Percentiles rank a stretch among this genome's conserved stretches.
Evolutionary conservation across 2,888 invertebrate genomes (phyloP).

Genomic region (Agrilus mali): DNA sequence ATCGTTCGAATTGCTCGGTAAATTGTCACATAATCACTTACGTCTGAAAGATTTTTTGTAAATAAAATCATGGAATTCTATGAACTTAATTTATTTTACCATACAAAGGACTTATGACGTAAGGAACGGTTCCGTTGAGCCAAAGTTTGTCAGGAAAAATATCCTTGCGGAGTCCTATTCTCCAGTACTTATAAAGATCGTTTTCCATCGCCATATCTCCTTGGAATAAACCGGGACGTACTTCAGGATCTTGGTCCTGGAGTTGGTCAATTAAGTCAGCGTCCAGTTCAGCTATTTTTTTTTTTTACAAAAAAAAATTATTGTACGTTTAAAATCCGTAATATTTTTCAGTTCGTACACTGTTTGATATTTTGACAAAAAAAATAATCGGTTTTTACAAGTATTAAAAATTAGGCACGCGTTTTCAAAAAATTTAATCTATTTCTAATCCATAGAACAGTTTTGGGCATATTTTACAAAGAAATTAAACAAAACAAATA

Average conservation of each 20-base stretch:
- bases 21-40: slow-evolving; percentile 44
- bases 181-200: slow-evolving; percentile 44
- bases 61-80: no score
- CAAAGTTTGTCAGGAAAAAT: slow-evolving; percentile 52
- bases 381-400: no score
- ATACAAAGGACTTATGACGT: slow-evolving; percentile 49
- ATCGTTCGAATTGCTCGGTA: slow-evolving; percentile 46
- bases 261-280: slow-evolving; percentile 3
- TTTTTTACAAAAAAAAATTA: not conserved
- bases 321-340: no score
- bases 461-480: no score
- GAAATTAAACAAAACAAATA: no score
- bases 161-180: slow-evolving; percentile 51
- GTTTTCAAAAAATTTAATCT: no score
- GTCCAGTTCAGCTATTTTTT: slow-evolving; percentile 4
- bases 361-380: no score
- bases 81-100: slow-evolving; percentile 27
- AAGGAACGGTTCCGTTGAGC: slow-evolving; percentile 52
- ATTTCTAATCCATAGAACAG: no score
- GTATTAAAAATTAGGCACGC: no score
- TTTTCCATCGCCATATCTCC: slow-evolving; percentile 56
- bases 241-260: slow-evolving; percentile 46
- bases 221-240: slow-evolving; percentile 51
- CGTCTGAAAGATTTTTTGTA: slow-evolving; percentile 30
- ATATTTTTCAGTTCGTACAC: no score